phyloP scores from a whole-genome alignment of 2,113 vertebrate species.

The Taurulus bubalis region DNA sequence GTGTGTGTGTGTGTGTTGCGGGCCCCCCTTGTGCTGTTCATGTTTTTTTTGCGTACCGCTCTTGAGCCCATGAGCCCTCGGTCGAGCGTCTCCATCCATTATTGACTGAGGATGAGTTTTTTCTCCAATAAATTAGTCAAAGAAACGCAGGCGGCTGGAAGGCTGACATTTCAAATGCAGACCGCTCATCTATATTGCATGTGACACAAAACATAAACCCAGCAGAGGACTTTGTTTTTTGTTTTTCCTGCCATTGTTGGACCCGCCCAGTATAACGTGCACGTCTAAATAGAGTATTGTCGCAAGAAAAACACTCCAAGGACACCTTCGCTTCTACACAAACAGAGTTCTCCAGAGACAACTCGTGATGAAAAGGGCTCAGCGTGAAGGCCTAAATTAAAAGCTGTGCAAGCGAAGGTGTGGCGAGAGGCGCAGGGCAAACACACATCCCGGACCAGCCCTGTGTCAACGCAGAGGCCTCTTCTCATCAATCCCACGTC shows the following conservation, averaged over 20 bases:
- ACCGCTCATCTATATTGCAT: slow-evolving; percentile 68
- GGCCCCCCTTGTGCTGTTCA: neutral
- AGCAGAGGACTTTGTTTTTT: slow-evolving; percentile 3
- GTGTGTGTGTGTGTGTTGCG: too few relatives aligned
- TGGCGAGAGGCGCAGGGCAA: slow-evolving; percentile 49
- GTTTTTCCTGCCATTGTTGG: neutral
- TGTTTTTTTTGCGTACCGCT: slow-evolving; percentile 21
- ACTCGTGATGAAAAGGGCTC: neutral
- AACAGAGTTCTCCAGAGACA: slow-evolving; percentile 4
- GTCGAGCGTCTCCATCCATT: slow-evolving; percentile 69
- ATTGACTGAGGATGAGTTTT: slow-evolving; percentile 69
- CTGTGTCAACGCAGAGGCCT: slow-evolving; percentile 56
- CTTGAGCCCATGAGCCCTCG: slow-evolving; percentile 29
- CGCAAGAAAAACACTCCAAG: slow-evolving; percentile 19
- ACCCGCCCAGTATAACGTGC: neutral
- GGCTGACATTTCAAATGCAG: slow-evolving; percentile 74
- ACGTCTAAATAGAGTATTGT: neutral
- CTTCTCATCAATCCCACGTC: slow-evolving; percentile 31
- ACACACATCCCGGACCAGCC: slow-evolving; percentile 47
- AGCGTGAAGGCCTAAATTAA: slow-evolving; percentile 10
- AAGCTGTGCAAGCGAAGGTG: slow-evolving; percentile 32
- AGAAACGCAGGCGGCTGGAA: slow-evolving; percentile 63
- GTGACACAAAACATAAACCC: slow-evolving; percentile 24
- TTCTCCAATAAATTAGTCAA: slow-evolving; percentile 66
- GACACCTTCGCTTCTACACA: slow-evolving; percentile 19